Conservation (phyloP, 1,140 invertebrate species). For the Probaryconus sp. region DNA sequence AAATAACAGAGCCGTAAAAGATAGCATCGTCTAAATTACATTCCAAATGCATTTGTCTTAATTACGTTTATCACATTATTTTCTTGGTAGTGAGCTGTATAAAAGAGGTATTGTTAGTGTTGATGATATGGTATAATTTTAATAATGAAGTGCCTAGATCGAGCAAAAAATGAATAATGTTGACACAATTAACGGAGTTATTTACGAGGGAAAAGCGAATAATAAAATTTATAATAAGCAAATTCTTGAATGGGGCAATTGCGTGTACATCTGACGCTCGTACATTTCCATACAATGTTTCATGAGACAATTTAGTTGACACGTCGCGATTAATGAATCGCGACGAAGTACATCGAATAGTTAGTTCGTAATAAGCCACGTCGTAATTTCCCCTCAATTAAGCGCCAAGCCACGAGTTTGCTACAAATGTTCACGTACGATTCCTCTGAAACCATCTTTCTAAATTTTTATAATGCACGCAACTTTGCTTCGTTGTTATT, state of each 20-base stretch:
- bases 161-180: too few relatives aligned
- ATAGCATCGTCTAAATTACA: too few relatives aligned
- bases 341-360: constrained; percentile 62
- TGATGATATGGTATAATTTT: too few relatives aligned
- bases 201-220: too few relatives aligned
- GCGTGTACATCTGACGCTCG: constrained; percentile 25
- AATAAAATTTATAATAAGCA: constrained; percentile 1
- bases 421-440: constrained; percentile 27
- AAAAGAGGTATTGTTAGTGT: too few relatives aligned
- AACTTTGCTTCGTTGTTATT: constrained; percentile 31
- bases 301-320: constrained; percentile 61
- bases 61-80: too few relatives aligned
- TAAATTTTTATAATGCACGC: constrained; percentile 21
- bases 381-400: constrained; percentile 67
- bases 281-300: constrained; percentile 51
- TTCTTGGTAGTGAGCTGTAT: too few relatives aligned
- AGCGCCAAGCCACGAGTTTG: constrained; percentile 47
- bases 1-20: too few relatives aligned
- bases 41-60: too few relatives aligned
- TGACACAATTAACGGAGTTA: too few relatives aligned
- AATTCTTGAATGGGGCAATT: constrained; percentile 31
- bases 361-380: constrained; percentile 63
- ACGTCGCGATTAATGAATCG: constrained; percentile 59
- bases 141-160: too few relatives aligned
- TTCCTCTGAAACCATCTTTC: constrained; percentile 20